Conservation (phyloP, 2,888 invertebrate species). For the Litoditis marina region DNA sequence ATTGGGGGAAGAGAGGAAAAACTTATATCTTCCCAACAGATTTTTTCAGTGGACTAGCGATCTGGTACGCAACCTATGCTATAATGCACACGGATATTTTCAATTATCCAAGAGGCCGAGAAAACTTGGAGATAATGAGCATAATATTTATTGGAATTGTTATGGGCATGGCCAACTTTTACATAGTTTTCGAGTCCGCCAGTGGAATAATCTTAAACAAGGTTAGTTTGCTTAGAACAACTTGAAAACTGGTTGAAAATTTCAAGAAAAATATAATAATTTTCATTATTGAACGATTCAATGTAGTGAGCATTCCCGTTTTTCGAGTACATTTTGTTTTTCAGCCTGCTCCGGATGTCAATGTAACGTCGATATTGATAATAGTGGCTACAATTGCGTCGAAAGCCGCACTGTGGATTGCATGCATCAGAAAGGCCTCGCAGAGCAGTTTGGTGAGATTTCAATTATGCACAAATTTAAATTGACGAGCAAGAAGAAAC, state of each 20-base stretch:
- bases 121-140: slow-evolving; percentile 19
- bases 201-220: slow-evolving; percentile 9
- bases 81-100: slow-evolving; percentile 26
- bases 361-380: slow-evolving; percentile 19
- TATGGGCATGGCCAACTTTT: slow-evolving; percentile 30
- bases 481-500: background rate
- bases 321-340: background rate
- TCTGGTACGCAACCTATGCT: slow-evolving; percentile 24
- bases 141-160: slow-evolving; percentile 24
- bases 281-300: no score
- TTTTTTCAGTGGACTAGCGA: slow-evolving; percentile 23
- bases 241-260: no score
- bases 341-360: slow-evolving; percentile 18
- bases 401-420: slow-evolving; percentile 26
- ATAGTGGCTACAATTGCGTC: slow-evolving; percentile 21
- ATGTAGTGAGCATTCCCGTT: no score
- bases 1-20: no score
- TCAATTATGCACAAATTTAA: background rate
- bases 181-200: slow-evolving; percentile 19
- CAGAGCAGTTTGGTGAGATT: slow-evolving; percentile 12
- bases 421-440: slow-evolving; percentile 22
- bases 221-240: slow-evolving; percentile 8
- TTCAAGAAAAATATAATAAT: no score
- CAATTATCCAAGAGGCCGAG: slow-evolving; percentile 21
- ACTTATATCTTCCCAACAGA: no score